Base-by-base conservation (phyloP, 2,797 vertebrate species). In the Gobionotothen gibberifrons region DNA sequence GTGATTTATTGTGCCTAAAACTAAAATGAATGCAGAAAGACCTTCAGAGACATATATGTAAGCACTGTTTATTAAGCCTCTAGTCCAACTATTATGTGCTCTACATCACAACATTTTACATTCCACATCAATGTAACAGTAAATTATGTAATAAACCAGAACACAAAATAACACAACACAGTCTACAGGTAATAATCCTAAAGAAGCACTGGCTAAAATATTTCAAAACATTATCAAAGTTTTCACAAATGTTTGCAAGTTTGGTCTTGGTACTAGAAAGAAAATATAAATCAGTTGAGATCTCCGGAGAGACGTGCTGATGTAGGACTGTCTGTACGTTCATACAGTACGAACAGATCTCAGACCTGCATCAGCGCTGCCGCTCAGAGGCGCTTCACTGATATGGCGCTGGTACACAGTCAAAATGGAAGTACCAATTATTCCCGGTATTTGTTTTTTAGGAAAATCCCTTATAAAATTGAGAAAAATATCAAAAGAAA, bases 401-500 rank as follows among this genome's bases (percentile, higher is more conserved):
- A 85, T 74, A 79, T 71, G 81, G 87, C 78, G 88, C 52, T 81
- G 84, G 86, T 89, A 90, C 78, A 78, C 76, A 83, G 65, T 89
- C 85, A 87, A 83, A 86, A 77, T 78, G 79, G 81, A 87, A 84
- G 89, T 92, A 94, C 87, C 90, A 89, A 92, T 87, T 72, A 88
- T 86, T 92, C 73, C 80, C 78, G 63, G 65, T 76, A 80, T 73
- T 69, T 72, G 74, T 72, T 85, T 83, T 36, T 92, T 87, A 88
- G 90, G 85, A 93, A 93, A 93, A 86, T 88, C 83, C 87, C 80
- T 90, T 95, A 93, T 93, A 94, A 94, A 94, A 91, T 92, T 88
- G 87, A 89, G 85, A 90, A 90, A 88, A 92, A 92, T 92, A 94
- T 93, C 88, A 92, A 93, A 94, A 93, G 80, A 93, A 95, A 94